These are phyloP conservation scores for Euwallacea similis DNA, from an alignment of 1,140 invertebrate species.

Conservation along the genomic window DNA sequence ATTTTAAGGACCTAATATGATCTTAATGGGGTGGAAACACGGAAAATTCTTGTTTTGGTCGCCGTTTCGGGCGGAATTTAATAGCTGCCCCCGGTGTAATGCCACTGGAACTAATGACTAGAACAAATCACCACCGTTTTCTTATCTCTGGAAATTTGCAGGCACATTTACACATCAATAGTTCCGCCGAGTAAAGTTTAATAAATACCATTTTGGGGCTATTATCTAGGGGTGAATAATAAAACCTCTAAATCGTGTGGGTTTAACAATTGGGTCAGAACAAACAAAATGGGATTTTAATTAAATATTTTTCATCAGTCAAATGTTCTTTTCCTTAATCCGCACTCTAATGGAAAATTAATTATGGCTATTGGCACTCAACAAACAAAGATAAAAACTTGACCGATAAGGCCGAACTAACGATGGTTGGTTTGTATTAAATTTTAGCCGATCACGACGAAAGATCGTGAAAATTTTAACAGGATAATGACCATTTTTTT, in stretches of 20 bases:
- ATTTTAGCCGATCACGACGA: neutral
- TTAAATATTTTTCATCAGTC: too few relatives aligned
- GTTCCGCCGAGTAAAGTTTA: conserved; percentile 5
- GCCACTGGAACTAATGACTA: conserved; percentile 23
- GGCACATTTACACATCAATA: conserved; percentile 21
- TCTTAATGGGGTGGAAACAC: conserved; percentile 36
- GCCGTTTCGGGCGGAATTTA: conserved; percentile 18
- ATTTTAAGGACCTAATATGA: conserved; percentile 33
- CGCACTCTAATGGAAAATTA: conserved; percentile 1
- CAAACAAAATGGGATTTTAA: too few relatives aligned
- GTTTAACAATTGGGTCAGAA: too few relatives aligned
- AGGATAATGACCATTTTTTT: too few relatives aligned
- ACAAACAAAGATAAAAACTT: neutral
- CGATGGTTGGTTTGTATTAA: too few relatives aligned
- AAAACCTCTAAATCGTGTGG: too few relatives aligned
- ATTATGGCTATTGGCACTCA: conserved; percentile 1
- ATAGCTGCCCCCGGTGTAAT: conserved; percentile 17
- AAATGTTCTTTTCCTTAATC: too few relatives aligned
- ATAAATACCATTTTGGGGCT: neutral
- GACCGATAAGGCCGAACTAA: neutral
- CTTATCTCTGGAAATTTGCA: conserved; percentile 16
- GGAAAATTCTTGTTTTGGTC: conserved; percentile 32
- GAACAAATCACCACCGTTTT: conserved; percentile 18
- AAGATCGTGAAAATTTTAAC: too few relatives aligned
- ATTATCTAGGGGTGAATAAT: too few relatives aligned